phyloP scores from a whole-genome alignment of 2,888 invertebrate genomes.

The Tortricodes alternella region DNA sequence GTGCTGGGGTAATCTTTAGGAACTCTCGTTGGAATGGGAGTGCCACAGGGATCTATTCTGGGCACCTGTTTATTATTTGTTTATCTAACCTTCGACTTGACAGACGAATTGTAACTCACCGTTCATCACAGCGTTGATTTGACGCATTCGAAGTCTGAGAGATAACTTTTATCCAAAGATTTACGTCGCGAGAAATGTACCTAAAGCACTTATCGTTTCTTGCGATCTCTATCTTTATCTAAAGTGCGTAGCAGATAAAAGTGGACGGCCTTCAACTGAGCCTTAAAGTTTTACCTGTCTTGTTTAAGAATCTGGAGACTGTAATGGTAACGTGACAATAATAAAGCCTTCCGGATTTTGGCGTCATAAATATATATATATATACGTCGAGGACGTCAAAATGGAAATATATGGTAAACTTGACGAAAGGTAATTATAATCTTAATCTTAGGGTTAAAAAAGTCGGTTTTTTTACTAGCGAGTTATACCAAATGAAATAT shows the following conservation, averaged over 20 bases:
- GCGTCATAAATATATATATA: background rate
- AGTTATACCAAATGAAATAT: too few relatives aligned
- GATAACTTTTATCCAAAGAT: background rate
- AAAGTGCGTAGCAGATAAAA: background rate
- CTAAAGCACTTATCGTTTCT: background rate
- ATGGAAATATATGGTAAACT: too few relatives aligned
- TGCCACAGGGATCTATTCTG: too few relatives aligned
- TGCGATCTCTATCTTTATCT: conserved; percentile 5
- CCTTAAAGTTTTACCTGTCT: background rate
- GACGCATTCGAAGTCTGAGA: background rate
- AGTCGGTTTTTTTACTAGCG: too few relatives aligned
- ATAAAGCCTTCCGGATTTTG: background rate
- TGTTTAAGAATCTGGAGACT: conserved; percentile 4
- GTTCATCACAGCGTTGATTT: background rate
- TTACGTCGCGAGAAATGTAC: background rate
- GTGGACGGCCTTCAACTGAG: conserved; percentile 3
- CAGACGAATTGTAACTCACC: too few relatives aligned
- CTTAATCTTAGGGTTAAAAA: too few relatives aligned
- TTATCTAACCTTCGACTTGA: too few relatives aligned
- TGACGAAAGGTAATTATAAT: too few relatives aligned
- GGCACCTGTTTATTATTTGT: too few relatives aligned
- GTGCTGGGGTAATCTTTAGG: too few relatives aligned
- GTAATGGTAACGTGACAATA: background rate
- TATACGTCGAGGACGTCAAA: background rate
- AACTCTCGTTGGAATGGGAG: too few relatives aligned